These are phyloP conservation scores for Holothuria scabra DNA, from an alignment of 53 echinoderm and acorn worm species.

Conservation along the genomic window DNA sequence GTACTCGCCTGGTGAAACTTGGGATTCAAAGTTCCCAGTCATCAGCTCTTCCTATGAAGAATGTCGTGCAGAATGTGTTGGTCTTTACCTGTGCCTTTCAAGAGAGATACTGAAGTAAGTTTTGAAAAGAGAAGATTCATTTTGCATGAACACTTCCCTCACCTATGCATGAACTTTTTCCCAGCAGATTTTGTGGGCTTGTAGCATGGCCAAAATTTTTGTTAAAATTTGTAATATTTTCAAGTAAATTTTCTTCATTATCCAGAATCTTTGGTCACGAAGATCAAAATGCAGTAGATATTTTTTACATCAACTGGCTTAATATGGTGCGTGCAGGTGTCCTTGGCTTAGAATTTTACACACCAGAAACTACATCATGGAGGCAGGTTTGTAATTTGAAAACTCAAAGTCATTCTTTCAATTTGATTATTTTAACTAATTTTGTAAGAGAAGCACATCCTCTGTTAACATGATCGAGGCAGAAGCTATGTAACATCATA, in stretches of 20 bases:
- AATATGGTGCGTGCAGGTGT: constrained; percentile 99
- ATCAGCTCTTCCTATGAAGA: constrained; percentile 89
- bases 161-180: too few relatives aligned
- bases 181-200: too few relatives aligned
- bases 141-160: background rate
- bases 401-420: background rate
- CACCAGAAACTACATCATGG: constrained; percentile 88
- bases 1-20: constrained; percentile 84
- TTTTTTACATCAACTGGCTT: constrained; percentile 93
- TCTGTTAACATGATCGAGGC: too few relatives aligned
- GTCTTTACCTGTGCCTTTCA: constrained; percentile 79
- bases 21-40: constrained; percentile 87
- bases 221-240: too few relatives aligned
- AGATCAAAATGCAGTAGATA: constrained; percentile 76
- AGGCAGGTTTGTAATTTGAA: constrained; percentile 68
- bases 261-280: constrained; percentile 95
- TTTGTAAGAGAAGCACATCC: too few relatives aligned
- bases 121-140: too few relatives aligned
- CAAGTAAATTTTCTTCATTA: background rate
- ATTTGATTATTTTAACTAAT: background rate
- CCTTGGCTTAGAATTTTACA: constrained; percentile 91
- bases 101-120: constrained; percentile 84
- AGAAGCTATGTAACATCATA: too few relatives aligned
- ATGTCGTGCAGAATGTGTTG: constrained; percentile 93
- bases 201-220: too few relatives aligned